Percentiles rank a stretch among this genome's conserved stretches.
Evolutionary conservation across 2,113 vertebrate species (phyloP).

Genomic region (Amblyopsis rosae): DNA sequence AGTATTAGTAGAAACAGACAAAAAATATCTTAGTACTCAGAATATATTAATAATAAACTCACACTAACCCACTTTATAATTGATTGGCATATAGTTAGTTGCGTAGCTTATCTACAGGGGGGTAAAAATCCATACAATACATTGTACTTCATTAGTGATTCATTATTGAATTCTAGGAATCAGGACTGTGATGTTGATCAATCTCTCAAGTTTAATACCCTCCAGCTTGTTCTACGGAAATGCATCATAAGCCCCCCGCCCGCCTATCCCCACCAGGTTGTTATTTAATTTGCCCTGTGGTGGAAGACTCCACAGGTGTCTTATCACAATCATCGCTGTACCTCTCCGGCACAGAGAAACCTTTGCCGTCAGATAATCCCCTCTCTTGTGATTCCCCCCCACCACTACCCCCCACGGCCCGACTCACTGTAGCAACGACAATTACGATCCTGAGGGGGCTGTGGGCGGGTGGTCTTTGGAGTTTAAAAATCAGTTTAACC

Average conservation of each 20-base stretch:
- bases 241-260: slow-evolving; percentile 6
- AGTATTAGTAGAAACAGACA: too few species aligned
- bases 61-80: too few species aligned
- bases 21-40: too few species aligned
- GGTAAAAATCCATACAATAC: too few species aligned
- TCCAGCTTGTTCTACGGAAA: too few species aligned
- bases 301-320: slow-evolving; percentile 24
- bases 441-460: slow-evolving; percentile 56
- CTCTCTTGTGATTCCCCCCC: slow-evolving; percentile 42
- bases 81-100: too few species aligned
- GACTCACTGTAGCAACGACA: slow-evolving; percentile 52
- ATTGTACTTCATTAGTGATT: too few species aligned
- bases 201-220: slow-evolving; percentile 4
- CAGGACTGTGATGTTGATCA: neutral
- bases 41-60: too few species aligned
- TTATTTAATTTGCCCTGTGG: slow-evolving; percentile 43
- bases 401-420: slow-evolving; percentile 42
- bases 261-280: slow-evolving; percentile 11
- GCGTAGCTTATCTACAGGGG: too few species aligned
- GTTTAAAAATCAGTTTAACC: slow-evolving; percentile 68
- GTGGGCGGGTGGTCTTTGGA: slow-evolving; percentile 52
- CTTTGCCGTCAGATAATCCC: slow-evolving; percentile 55
- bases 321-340: slow-evolving; percentile 53
- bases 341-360: slow-evolving; percentile 44
- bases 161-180: too few species aligned